Evolutionary conservation across 2,888 invertebrate species (phyloP).

Genomic region (Hybos culiciformis): DNA sequence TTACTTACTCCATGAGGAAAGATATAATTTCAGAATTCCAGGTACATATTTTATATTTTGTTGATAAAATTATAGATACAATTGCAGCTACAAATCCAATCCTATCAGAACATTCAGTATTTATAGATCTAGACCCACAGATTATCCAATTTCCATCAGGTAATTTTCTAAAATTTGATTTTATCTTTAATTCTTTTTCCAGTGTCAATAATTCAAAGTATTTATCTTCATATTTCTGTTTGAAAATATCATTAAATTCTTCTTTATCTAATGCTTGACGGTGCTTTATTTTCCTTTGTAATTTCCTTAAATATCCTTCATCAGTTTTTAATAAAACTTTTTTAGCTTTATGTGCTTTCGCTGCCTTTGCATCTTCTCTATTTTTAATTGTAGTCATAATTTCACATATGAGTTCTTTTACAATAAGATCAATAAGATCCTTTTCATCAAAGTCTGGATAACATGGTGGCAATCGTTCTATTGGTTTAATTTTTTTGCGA

Average conservation of each 20-base stretch:
- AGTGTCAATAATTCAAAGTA: constrained; percentile 22
- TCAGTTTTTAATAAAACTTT: constrained; percentile 27
- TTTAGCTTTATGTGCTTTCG: constrained; percentile 22
- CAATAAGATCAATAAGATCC: constrained; percentile 21
- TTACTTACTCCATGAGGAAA: no score
- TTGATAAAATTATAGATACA: constrained; percentile 38
- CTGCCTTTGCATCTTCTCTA: constrained; percentile 17
- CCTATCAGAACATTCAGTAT: constrained; percentile 22
- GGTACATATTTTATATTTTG: constrained; percentile 40
- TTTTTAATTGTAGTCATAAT: constrained; percentile 16
- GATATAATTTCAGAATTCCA: constrained; percentile 47
- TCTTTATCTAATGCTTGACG: constrained; percentile 31
- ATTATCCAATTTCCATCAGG: constrained; percentile 47
- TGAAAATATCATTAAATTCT: constrained; percentile 27
- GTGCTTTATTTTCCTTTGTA: constrained; percentile 23
- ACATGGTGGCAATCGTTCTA: no score
- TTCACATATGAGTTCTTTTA: constrained; percentile 20
- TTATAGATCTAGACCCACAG: constrained; percentile 7
- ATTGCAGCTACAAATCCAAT: constrained; percentile 8
- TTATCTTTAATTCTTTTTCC: constrained; percentile 41
- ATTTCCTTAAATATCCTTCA: constrained; percentile 22
- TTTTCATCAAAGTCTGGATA: constrained; percentile 17
- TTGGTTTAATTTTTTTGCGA: no score
- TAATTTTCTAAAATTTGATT: constrained; percentile 43
- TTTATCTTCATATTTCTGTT: constrained; percentile 32